These are phyloP conservation scores for Stichopus chloronotus DNA, from an alignment of 35 echinoderm and acorn worm species.

Conservation along the genomic window DNA sequence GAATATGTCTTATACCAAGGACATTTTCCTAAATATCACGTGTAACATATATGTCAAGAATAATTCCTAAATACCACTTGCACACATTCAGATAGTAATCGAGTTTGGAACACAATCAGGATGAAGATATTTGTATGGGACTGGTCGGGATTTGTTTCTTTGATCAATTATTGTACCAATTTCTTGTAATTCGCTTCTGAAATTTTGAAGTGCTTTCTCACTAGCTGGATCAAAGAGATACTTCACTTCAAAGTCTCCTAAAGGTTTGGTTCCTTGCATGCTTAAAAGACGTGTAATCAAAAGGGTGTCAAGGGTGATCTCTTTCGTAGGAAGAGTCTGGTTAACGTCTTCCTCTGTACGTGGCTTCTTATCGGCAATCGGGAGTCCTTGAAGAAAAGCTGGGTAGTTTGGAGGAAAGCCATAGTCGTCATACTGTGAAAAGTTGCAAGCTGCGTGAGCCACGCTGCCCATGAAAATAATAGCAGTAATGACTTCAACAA, in stretches of 20 bases:
- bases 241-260: slow-evolving; percentile 78
- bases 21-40: not conserved
- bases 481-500: slow-evolving; percentile 60
- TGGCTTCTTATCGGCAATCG: slow-evolving; percentile 24
- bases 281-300: slow-evolving; percentile 65
- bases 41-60: not conserved
- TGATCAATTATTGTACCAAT: slow-evolving; percentile 33
- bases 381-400: slow-evolving; percentile 52
- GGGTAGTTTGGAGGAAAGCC: slow-evolving; percentile 82
- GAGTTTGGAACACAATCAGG: slow-evolving; percentile 54
- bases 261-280: slow-evolving; percentile 48
- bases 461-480: slow-evolving; percentile 84
- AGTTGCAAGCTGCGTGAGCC: slow-evolving; percentile 66
- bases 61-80: slow-evolving; percentile 46
- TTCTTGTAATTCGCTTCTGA: slow-evolving; percentile 17
- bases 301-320: slow-evolving; percentile 43
- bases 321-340: slow-evolving; percentile 62
- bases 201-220: slow-evolving; percentile 49
- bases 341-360: slow-evolving; percentile 72
- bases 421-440: slow-evolving; percentile 87
- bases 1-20: not conserved
- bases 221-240: slow-evolving; percentile 68
- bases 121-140: slow-evolving; percentile 48
- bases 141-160: slow-evolving; percentile 14
- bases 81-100: slow-evolving; percentile 45